phyloP scores from a whole-genome alignment of 2,797 vertebrate genomes.

The Hydrocynus forskahlii region DNA sequence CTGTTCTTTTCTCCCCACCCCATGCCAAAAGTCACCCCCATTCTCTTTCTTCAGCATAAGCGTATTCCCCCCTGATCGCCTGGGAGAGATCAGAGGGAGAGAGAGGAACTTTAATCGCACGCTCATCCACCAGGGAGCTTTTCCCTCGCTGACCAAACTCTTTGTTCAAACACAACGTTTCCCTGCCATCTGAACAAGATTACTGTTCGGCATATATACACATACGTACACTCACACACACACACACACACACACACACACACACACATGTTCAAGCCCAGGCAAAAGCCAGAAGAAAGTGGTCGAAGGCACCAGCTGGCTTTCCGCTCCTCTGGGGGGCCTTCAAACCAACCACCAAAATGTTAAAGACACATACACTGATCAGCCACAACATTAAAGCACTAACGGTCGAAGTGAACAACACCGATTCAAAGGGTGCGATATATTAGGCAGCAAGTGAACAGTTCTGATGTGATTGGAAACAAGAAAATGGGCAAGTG shows the following conservation, averaged over 20 bases:
- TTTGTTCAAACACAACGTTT: slow-evolving; percentile 79
- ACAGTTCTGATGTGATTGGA: too few relatives aligned
- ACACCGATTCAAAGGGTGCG: too few relatives aligned
- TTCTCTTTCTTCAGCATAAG: slow-evolving; percentile 71
- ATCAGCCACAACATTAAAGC: neutral
- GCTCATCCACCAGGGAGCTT: slow-evolving; percentile 73
- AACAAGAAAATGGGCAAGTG: too few relatives aligned
- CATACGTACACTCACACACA: neutral
- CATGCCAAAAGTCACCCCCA: slow-evolving; percentile 51
- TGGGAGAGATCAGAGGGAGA: slow-evolving; percentile 71
- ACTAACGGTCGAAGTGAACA: too few relatives aligned
- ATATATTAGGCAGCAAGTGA: too few relatives aligned
- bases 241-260: neutral
- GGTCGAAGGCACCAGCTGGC: slow-evolving; percentile 8
- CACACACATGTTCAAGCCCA: neutral
- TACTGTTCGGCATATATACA: slow-evolving; percentile 58
- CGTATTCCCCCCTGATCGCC: slow-evolving; percentile 73
- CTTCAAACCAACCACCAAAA: slow-evolving; percentile 13
- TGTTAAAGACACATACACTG: neutral
- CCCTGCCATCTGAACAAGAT: slow-evolving; percentile 70
- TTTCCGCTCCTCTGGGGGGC: slow-evolving; percentile 8
- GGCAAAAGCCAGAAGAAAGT: slow-evolving; percentile 3
- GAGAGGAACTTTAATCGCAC: slow-evolving; percentile 72
- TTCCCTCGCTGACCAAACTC: slow-evolving; percentile 65
- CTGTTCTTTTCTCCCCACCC: slow-evolving; percentile 36